A percentile compares a stretch with the other conserved stretches of the same genome.
phyloP scores from a whole-genome alignment of 2,888 invertebrate species.

The Branchinecta sandiegonensis region DNA sequence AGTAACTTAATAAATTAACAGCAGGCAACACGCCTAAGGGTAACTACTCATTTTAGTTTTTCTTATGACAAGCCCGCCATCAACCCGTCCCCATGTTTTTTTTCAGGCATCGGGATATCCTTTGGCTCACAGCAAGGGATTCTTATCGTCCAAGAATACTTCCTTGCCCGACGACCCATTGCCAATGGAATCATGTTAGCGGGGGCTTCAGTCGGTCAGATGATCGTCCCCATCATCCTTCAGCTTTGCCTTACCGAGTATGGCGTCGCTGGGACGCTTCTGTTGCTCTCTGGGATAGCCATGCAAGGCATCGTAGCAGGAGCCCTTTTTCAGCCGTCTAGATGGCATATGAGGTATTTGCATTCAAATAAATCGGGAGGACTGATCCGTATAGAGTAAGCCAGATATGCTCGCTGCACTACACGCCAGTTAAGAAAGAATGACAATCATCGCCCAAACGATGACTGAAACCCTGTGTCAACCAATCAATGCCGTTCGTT shows the following conservation, averaged over 20 bases:
- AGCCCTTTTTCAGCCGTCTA: constrained; percentile 21
- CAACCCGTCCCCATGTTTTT: too few relatives aligned
- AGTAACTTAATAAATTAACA: too few relatives aligned
- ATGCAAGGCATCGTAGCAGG: constrained; percentile 21
- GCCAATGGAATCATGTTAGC: constrained; percentile 23
- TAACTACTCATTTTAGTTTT: too few relatives aligned
- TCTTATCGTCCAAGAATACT: constrained; percentile 22
- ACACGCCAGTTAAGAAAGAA: too few relatives aligned
- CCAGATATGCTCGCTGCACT: too few relatives aligned
- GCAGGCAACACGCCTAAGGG: too few relatives aligned
- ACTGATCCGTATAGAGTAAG: too few relatives aligned
- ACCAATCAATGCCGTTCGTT: too few relatives aligned
- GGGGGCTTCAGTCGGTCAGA: constrained; percentile 23
- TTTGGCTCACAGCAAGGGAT: constrained; percentile 19
- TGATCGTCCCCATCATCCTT: constrained; percentile 22
- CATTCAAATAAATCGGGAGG: background rate
- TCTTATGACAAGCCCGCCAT: too few relatives aligned
- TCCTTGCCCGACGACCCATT: constrained; percentile 16
- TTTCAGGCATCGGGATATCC: constrained; percentile 15
- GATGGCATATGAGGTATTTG: constrained; percentile 18
- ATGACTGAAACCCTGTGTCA: too few relatives aligned
- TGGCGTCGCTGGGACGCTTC: constrained; percentile 19
- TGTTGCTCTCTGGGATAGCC: constrained; percentile 22
- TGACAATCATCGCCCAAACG: too few relatives aligned
- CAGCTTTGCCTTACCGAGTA: constrained; percentile 20